Conservation (phyloP, 2,888 invertebrate species). For the Cenopis cana region DNA sequence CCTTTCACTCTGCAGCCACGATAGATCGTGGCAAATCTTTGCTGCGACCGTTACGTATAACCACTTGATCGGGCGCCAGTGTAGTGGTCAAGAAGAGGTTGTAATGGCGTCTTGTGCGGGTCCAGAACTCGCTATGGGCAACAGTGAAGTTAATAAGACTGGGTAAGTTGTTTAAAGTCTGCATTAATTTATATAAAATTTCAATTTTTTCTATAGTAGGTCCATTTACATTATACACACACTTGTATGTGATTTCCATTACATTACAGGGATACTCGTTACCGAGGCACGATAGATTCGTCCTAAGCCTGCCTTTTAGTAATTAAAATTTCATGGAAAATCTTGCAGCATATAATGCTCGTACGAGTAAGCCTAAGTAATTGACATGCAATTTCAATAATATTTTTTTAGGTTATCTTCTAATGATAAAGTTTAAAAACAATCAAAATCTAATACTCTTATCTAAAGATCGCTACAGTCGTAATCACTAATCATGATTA, state of each 20-base stretch:
- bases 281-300: too few species aligned
- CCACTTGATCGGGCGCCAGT: constrained; percentile 30
- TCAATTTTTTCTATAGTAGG: background rate
- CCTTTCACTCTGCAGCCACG: constrained; percentile 31
- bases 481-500: background rate
- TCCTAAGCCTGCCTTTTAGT: too few species aligned
- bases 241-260: too few species aligned
- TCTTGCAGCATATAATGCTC: too few species aligned
- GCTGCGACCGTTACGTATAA: constrained; percentile 36
- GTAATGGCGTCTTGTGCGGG: constrained; percentile 11
- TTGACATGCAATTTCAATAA: too few species aligned
- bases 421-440: too few species aligned
- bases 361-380: too few species aligned
- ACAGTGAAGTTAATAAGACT: constrained; percentile 7
- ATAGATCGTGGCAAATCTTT: constrained; percentile 33
- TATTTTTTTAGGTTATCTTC: too few species aligned
- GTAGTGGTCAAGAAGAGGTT: constrained; percentile 11
- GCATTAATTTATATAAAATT: background rate
- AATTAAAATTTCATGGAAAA: too few species aligned
- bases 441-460: background rate
- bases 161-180: constrained; percentile 14
- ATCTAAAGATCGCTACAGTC: background rate
- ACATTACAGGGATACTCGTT: too few species aligned
- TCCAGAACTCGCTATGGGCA: constrained; percentile 22
- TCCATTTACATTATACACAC: too few species aligned